Evolutionary conservation across 2,113 vertebrate genomes (phyloP).

Genomic region (Calonectris borealis): DNA sequence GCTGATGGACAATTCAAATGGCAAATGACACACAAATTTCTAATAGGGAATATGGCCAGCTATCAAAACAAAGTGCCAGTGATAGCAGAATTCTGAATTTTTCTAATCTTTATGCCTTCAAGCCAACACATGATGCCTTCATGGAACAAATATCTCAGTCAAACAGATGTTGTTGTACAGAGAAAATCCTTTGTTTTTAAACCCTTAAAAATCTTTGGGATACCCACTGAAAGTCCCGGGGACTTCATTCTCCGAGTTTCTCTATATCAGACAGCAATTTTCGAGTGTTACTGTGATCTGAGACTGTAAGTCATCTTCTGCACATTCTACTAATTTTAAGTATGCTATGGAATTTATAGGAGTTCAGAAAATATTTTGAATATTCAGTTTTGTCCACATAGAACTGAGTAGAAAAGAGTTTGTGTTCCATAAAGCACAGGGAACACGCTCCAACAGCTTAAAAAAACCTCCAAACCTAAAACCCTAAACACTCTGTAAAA

Average conservation of each 20-base stretch:
- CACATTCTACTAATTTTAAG: background rate
- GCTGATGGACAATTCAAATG: background rate
- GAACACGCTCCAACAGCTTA: background rate
- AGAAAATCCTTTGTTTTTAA: background rate
- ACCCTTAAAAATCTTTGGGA: background rate
- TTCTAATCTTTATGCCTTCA: background rate
- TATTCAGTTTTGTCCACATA: background rate
- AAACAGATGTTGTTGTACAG: background rate
- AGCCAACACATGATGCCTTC: background rate
- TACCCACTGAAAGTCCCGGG: accelerated
- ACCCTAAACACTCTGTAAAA: background rate
- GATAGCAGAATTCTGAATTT: background rate
- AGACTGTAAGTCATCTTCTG: background rate
- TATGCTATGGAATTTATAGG: background rate
- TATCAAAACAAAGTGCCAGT: background rate
- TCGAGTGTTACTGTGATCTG: background rate
- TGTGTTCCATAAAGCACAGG: background rate
- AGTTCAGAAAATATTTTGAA: background rate
- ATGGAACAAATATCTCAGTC: background rate
- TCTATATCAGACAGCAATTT: background rate
- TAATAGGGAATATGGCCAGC: background rate
- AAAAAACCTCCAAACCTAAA: accelerated
- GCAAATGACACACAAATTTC: background rate
- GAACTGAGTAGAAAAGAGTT: background rate
- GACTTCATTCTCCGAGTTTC: background rate